Percentiles rank a stretch among this genome's conserved stretches.
These are phyloP conservation scores for Girardia tigrina DNA, from an alignment of 2,888 invertebrate genomes.

Conservation along the genomic window DNA sequence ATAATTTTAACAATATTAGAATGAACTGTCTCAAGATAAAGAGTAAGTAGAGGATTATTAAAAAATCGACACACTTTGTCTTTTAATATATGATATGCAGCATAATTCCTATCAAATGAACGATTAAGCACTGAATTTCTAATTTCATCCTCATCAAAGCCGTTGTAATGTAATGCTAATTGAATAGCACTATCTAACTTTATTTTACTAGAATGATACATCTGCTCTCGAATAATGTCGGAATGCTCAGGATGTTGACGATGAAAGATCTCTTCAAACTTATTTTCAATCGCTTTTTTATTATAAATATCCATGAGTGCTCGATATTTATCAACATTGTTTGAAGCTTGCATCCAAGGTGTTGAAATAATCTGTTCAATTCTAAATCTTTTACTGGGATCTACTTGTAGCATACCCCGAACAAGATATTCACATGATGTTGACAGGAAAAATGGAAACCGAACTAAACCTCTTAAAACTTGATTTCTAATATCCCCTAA, in stretches of 20 bases:
- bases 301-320: not conserved
- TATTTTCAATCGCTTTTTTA: not conserved
- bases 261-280: not conserved
- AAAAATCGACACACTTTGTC: conserved; percentile 20
- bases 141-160: not conserved
- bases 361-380: conserved; percentile 42
- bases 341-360: conserved; percentile 3
- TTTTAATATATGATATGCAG: conserved; percentile 21
- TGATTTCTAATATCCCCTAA: conserved; percentile 72
- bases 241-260: not conserved
- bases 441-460: conserved; percentile 94
- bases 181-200: not conserved
- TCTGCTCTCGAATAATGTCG: not conserved
- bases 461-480: conserved; percentile 78
- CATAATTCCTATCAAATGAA: conserved; percentile 7
- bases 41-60: not conserved
- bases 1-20: not conserved
- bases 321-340: conserved; percentile 1
- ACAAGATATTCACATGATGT: conserved; percentile 87
- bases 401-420: conserved; percentile 81
- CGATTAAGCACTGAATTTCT: not conserved
- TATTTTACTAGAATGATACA: not conserved
- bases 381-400: conserved; percentile 74
- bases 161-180: not conserved
- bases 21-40: not conserved